phyloP scores from a whole-genome alignment of 2,888 invertebrate species.

The Nasonovia ribisnigri region DNA sequence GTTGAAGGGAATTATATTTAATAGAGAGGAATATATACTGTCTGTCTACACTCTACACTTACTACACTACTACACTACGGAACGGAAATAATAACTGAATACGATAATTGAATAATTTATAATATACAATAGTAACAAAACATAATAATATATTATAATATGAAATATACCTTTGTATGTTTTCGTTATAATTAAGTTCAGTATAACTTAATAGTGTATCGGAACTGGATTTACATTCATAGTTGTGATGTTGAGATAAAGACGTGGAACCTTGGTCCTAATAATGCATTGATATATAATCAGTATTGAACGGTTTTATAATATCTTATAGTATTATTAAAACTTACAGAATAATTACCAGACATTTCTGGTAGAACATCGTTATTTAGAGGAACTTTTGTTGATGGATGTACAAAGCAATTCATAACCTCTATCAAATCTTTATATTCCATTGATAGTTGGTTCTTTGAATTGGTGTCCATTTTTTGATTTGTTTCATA shows the following conservation, averaged over 20 bases:
- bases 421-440: slow-evolving; percentile 83
- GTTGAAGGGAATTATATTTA: slow-evolving; percentile 41
- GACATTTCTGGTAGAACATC: slow-evolving; percentile 40
- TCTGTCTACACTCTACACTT: neutral
- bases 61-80: too few species aligned
- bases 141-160: neutral
- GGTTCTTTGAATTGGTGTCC: slow-evolving; percentile 67
- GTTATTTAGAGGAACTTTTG: neutral
- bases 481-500: neutral
- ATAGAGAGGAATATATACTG: neutral
- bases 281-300: slow-evolving; percentile 68
- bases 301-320: neutral
- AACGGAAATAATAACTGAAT: slow-evolving; percentile 18
- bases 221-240: slow-evolving; percentile 83
- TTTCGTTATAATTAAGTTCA: slow-evolving; percentile 88
- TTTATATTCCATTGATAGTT: slow-evolving; percentile 74
- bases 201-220: slow-evolving; percentile 87
- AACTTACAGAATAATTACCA: slow-evolving; percentile 51
- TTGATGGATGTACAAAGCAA: slow-evolving; percentile 75
- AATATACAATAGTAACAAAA: neutral
- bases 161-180: slow-evolving; percentile 75
- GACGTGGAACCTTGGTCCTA: slow-evolving; percentile 84
- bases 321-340: neutral
- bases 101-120: neutral
- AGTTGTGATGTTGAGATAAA: slow-evolving; percentile 87